phyloP scores from a whole-genome alignment of 2,888 invertebrate genomes.

The Selenia dentaria region DNA sequence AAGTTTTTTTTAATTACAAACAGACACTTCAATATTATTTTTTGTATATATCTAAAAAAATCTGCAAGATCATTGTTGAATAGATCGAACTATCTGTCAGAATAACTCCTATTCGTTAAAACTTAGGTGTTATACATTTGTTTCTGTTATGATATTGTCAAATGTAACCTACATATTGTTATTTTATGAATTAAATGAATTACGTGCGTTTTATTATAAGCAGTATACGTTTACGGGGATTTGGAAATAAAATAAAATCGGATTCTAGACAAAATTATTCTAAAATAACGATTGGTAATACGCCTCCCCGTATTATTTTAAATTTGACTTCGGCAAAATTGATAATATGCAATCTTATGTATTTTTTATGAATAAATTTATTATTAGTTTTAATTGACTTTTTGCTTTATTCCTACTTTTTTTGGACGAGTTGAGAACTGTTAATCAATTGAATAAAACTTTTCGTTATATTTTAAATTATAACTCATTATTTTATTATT shows the following conservation, averaged over 20 bases:
- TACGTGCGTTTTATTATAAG: slow-evolving; percentile 22
- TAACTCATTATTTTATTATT: no score
- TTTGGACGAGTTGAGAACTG: slow-evolving; percentile 21
- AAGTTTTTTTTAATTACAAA: no score
- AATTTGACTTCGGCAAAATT: slow-evolving; percentile 26
- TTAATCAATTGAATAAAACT: slow-evolving; percentile 4
- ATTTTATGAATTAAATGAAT: background rate
- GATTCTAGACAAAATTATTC: slow-evolving; percentile 12
- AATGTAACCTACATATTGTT: no score
- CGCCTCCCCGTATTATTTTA: slow-evolving; percentile 7
- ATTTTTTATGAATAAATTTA: slow-evolving; percentile 31
- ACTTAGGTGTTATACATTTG: no score
- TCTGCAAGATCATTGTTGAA: no score
- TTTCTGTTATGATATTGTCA: no score
- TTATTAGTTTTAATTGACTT: slow-evolving; percentile 35
- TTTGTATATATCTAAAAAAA: no score
- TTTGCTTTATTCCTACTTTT: slow-evolving; percentile 32
- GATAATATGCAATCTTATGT: slow-evolving; percentile 27
- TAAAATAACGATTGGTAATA: slow-evolving; percentile 12
- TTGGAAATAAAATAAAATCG: slow-evolving; percentile 11
- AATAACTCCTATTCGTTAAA: no score
- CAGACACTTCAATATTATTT: no score
- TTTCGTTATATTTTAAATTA: no score
- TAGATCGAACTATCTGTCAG: no score
- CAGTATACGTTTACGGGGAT: slow-evolving; percentile 10